These are phyloP conservation scores for Spizaetus ornatus DNA, from an alignment of 2,113 vertebrate genomes.

Conservation along the genomic window DNA sequence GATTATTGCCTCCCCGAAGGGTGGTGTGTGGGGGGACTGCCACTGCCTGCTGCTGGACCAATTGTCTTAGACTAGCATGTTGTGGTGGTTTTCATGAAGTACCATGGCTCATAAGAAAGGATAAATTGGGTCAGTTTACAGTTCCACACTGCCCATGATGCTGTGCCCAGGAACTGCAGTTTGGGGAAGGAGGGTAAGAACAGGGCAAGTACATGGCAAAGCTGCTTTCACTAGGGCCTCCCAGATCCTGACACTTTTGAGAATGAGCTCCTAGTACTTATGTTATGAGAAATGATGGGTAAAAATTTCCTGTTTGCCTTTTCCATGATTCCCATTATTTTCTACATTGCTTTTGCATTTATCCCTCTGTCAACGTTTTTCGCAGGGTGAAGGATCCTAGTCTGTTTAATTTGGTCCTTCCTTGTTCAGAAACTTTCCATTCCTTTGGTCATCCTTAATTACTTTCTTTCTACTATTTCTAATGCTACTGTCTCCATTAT, in stretches of 20 bases:
- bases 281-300: neutral
- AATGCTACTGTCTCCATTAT: neutral
- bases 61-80: neutral
- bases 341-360: neutral
- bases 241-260: neutral
- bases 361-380: neutral
- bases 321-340: neutral
- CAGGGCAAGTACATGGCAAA: neutral
- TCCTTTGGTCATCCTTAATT: neutral
- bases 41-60: neutral
- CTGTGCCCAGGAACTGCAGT: neutral
- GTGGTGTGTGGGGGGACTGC: rapidly evolving
- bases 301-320: neutral
- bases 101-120: neutral
- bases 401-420: neutral
- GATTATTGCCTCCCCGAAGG: neutral
- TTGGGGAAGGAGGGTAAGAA: neutral
- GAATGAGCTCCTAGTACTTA: neutral
- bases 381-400: neutral
- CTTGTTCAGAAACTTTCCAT: neutral
- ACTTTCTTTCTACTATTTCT: neutral
- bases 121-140: neutral
- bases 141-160: neutral
- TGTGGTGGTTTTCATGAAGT: neutral
- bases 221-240: neutral